phyloP scores from a whole-genome alignment of 2,113 vertebrate species.

The Cynocephalus volans region DNA sequence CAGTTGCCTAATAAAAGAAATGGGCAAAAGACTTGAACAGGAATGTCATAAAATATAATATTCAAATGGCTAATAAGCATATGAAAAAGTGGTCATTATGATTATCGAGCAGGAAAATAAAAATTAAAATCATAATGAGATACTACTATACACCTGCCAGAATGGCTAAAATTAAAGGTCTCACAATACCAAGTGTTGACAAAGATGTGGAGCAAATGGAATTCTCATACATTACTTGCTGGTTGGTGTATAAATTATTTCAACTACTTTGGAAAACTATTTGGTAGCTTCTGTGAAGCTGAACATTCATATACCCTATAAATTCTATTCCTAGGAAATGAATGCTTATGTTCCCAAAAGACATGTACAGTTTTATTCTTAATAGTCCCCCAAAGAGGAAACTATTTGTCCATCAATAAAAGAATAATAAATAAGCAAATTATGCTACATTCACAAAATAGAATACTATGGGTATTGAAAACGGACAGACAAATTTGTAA shows the following conservation, averaged over 20 bases:
- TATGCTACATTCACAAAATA: background rate
- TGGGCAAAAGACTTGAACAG: slow-evolving; percentile 20
- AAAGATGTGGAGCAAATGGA: slow-evolving; percentile 44
- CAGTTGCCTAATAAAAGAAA: background rate
- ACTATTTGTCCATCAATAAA: background rate
- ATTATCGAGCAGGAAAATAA: background rate
- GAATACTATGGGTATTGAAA: background rate
- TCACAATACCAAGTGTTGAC: background rate
- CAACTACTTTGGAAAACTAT: background rate
- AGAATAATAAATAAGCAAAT: background rate
- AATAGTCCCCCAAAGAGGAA: background rate
- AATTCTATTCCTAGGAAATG: slow-evolving; percentile 21
- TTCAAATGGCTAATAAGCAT: background rate
- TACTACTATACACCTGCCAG: background rate
- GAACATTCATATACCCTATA: background rate
- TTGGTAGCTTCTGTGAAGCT: background rate
- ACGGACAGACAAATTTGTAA: background rate
- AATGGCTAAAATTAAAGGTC: slow-evolving; percentile 10
- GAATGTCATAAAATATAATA: background rate
- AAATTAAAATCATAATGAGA: slow-evolving; percentile 43
- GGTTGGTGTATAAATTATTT: slow-evolving; percentile 1
- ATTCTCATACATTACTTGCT: background rate
- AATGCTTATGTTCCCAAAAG: background rate
- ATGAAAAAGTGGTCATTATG: background rate
- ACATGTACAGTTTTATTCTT: slow-evolving; percentile 16